Percentiles rank a stretch among this genome's conserved stretches.
Evolutionary conservation across 2,888 invertebrate genomes (phyloP).

Genomic region (Oegoconia quadripuncta): DNA sequence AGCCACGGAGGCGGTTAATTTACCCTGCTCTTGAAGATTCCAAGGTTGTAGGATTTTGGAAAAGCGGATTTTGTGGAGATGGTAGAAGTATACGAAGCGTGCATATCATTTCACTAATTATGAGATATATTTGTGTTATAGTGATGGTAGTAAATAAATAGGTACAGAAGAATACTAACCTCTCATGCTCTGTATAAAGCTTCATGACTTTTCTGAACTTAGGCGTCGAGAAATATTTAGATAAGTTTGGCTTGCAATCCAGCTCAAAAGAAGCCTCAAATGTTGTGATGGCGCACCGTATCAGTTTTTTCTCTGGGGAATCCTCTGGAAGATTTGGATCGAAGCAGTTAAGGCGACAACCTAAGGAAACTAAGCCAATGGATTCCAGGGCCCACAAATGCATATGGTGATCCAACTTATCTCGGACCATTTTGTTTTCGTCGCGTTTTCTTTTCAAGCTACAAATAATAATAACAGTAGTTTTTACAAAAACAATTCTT

Average conservation of each 20-base stretch:
- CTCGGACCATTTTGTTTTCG: conserved; percentile 73
- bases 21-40: no score
- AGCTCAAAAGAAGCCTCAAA: conserved; percentile 36
- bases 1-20: no score
- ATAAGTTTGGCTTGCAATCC: conserved; percentile 51
- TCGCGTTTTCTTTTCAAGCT: conserved; percentile 76
- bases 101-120: no score
- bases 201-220: conserved; percentile 49
- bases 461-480: conserved; percentile 25
- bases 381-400: conserved; percentile 83
- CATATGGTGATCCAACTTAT: conserved; percentile 75
- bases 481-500: no score
- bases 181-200: conserved; percentile 46
- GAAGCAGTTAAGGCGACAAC: conserved; percentile 54
- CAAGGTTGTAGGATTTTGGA: no score
- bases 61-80: no score
- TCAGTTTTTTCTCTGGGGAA: conserved; percentile 48
- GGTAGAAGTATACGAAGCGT: no score
- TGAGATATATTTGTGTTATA: no score
- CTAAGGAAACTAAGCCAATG: conserved; percentile 55
- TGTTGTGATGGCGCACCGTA: conserved; percentile 47
- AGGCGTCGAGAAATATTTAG: conserved; percentile 46
- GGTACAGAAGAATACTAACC: conserved; percentile 29
- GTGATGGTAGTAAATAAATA: no score
- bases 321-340: conserved; percentile 46